A percentile compares a stretch with the other conserved stretches of the same genome.
Evolutionary conservation across 2,797 vertebrate species (phyloP).

Genomic region (Hippopotamyrus pictus): DNA sequence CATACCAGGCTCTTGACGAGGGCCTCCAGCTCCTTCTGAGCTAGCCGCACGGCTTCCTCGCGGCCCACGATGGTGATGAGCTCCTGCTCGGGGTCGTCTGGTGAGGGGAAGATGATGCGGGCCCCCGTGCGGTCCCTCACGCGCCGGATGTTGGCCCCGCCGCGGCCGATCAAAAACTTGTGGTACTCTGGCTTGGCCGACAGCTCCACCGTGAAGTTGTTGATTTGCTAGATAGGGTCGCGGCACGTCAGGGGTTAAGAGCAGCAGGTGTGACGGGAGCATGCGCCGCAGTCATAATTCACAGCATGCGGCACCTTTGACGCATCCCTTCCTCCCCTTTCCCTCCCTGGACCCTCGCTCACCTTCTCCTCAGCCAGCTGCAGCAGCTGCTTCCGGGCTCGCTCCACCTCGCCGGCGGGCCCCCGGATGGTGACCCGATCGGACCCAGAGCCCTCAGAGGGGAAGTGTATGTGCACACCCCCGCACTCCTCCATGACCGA

Average conservation of each 20-base stretch:
- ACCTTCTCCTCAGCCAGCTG: slow-evolving; percentile 76
- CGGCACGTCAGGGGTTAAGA: neutral
- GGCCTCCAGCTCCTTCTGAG: slow-evolving; percentile 65
- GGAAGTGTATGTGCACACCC: slow-evolving; percentile 74
- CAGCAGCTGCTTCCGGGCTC: slow-evolving; percentile 65
- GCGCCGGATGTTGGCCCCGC: slow-evolving; percentile 65
- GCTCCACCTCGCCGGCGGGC: slow-evolving; percentile 64
- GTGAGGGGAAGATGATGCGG: slow-evolving; percentile 67
- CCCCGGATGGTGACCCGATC: slow-evolving; percentile 72
- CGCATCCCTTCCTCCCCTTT: neutral
- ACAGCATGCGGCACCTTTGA: neutral
- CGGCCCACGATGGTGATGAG: slow-evolving; percentile 71
- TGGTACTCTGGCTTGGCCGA: slow-evolving; percentile 72
- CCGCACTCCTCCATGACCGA: slow-evolving; percentile 76
- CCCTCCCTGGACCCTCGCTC: neutral
- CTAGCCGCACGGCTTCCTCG: slow-evolving; percentile 63
- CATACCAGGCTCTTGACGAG: slow-evolving; percentile 72
- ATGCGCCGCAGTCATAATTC: neutral
- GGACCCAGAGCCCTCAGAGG: slow-evolving; percentile 64
- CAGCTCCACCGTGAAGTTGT: slow-evolving; percentile 66
- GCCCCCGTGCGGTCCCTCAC: slow-evolving; percentile 67
- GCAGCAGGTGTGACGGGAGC: neutral
- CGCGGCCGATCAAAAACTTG: slow-evolving; percentile 70
- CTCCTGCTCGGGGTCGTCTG: slow-evolving; percentile 66
- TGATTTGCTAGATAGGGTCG: slow-evolving; percentile 59